A percentile compares a stretch with the other conserved stretches of the same genome.
phyloP scores from a whole-genome alignment of 2,888 invertebrate species.

The Caenorhabditis sp. region DNA sequence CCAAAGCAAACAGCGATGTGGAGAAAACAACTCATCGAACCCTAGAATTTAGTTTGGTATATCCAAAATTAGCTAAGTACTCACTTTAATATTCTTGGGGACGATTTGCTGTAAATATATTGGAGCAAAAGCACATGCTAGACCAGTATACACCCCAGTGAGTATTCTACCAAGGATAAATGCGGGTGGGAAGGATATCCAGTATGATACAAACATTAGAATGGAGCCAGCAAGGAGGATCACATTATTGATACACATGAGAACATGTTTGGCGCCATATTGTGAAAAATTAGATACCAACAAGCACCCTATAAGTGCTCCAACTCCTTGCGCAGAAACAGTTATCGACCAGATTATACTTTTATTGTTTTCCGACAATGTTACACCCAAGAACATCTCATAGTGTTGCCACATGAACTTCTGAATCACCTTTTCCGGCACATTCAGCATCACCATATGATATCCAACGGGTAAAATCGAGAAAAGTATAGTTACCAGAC shows the following conservation, averaged over 20 bases:
- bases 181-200: constrained; percentile 43
- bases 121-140: constrained; percentile 60
- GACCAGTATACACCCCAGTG: constrained; percentile 54
- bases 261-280: constrained; percentile 49
- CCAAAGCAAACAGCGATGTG: constrained; percentile 67
- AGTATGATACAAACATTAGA: constrained; percentile 38
- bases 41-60: constrained; percentile 15
- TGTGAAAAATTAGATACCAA: constrained; percentile 42
- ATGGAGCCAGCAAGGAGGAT: constrained; percentile 37
- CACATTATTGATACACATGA: constrained; percentile 41
- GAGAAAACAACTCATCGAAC: constrained; percentile 58
- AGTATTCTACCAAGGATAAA: constrained; percentile 48
- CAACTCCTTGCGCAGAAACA: constrained; percentile 59
- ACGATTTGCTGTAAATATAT: constrained; percentile 62
- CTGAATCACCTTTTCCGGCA: constrained; percentile 59
- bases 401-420: constrained; percentile 38
- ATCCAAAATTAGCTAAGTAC: background rate
- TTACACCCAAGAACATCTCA: constrained; percentile 31
- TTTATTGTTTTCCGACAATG: constrained; percentile 22
- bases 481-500: constrained; percentile 37
- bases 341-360: constrained; percentile 56
- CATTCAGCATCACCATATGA: constrained; percentile 64
- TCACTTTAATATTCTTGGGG: constrained; percentile 62
- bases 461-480: constrained; percentile 59
- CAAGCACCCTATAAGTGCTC: constrained; percentile 61